Base-by-base conservation (phyloP, 2,113 vertebrate genomes). In the Brachyhypopomus occidentalis region DNA sequence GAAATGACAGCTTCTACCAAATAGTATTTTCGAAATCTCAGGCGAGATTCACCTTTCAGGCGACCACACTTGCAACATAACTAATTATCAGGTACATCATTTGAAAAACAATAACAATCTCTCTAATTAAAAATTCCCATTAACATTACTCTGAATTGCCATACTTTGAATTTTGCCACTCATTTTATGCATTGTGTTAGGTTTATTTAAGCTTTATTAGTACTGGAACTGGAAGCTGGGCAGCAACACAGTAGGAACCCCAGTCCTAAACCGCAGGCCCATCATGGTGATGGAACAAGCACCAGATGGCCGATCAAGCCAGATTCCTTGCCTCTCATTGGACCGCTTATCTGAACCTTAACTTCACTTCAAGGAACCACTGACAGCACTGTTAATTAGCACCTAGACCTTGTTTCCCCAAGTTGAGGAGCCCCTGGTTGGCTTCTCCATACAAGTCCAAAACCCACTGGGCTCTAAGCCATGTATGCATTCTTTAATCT, bases 381-480 rank as follows among this genome's bases (percentile, higher is more conserved):
- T 92, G 91, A 92, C 91, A 92, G 92, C 85, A 84, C 83, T 88
- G 87, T 93, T 94, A 91, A 91, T 93, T 91, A 90, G 91, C 91
- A 89, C 90, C 89, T 91, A 91, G 85, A 75, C 75, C 78, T 82
- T 80, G 87, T 88, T 85, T 72, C 62, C 30, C 83, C 71, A 81
- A 83, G 80, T 78, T 71, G 9, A 30, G 64, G 12, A 38, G 19
- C 56, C 66, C 70, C 27, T 62, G 34, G 41, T 20, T 56, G 25
- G 63, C 67, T 25, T 55, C 70, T 63, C 66, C 36, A 64, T 58
- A 77, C 56, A 34, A 22, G 41, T 23, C 69, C 66, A 63, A n/a
- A 74, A 77, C 41, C 41, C 74, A 77, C 66, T 63, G 58, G 75
- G 45, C 64, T 52, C 66, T 34, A n/a, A 45, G 63, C 72, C 80